Base-by-base conservation (phyloP, 1,140 invertebrate genomes). In the Theocolax elegans region DNA sequence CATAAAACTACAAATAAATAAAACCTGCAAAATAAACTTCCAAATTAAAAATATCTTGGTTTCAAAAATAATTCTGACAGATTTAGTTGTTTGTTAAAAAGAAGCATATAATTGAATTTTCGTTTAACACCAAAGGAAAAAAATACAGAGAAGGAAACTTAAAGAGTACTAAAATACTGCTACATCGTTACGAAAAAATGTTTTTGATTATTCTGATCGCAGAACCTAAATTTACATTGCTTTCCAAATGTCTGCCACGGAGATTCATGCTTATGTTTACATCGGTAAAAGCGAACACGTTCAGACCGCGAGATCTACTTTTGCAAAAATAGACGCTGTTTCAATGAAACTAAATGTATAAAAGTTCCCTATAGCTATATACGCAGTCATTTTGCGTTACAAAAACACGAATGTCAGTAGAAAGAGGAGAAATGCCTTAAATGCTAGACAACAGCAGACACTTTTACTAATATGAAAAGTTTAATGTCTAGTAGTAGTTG, bases 381-480 rank as follows among this genome's bases (percentile, higher is more conserved):
- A 1, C 29, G 3, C 4, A 19, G n/a, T 35, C 53, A 7, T 56
- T 56, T 56, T 29, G 10, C 38, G 8, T 13, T 19, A 42, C 38
- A 12, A n/a, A n/a, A n/a, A n/a, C n/a, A n/a, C n/a, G n/a, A n/a
- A n/a, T n/a, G n/a, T n/a, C n/a, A n/a, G n/a, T n/a, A n/a, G n/a
- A n/a, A n/a, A n/a, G n/a, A 60, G 21, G 15, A 25, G 13, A 21
- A 13, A 13, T 31, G 8, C 8, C 21, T 29, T 31, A 29, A 29
- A 27, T 35, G 27, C 27, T 10, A 19, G 35, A 58, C 54, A 38
- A 13, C 54, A 19, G 9, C 21, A 35, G 25, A 60, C 58, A 46
- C 44, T 67, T 69, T 74, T 64, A 63, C 69, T 78, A 75, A 78
- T 76, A 67, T 25, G 44, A 72, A 76, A 78, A 78, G 58, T 77